Conservation (phyloP, 1,140 invertebrate species). For the Halyomorpha halys region DNA sequence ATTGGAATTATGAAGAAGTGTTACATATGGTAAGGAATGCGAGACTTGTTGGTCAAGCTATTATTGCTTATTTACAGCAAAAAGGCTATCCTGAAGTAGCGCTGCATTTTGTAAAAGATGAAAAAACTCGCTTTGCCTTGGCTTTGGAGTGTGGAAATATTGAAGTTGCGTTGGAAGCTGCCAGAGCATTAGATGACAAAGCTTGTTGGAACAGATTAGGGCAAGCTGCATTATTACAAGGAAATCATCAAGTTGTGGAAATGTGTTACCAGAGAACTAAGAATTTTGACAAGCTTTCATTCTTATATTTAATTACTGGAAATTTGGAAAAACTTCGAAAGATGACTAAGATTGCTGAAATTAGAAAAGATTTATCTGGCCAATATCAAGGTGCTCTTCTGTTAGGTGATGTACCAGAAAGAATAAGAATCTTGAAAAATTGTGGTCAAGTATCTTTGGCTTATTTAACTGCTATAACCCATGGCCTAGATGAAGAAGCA, state of each 20-base stretch:
- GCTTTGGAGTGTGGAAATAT: constrained; percentile 98
- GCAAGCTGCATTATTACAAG: constrained; percentile 85
- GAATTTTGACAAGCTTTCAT: constrained; percentile 97
- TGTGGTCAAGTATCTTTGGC: constrained; percentile 56
- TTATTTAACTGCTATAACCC: constrained; percentile 90
- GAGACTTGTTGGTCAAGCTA: constrained; percentile 94
- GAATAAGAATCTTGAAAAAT: constrained; percentile 81
- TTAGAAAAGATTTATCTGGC: constrained; percentile 87
- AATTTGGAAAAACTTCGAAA: constrained; percentile 96
- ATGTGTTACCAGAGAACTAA: constrained; percentile 99
- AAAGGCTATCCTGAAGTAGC: constrained; percentile 99
- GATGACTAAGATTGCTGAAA: constrained; percentile 99
- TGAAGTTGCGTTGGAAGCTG: constrained; percentile 88
- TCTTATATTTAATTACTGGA: constrained; percentile 96
- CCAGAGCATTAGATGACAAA: constrained; percentile 87
- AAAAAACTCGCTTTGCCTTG: constrained; percentile 91
- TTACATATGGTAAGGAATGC: constrained; percentile 95
- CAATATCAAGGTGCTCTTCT: constrained; percentile 92
- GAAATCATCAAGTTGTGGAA: constrained; percentile 64
- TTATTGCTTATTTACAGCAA: constrained; percentile 97
- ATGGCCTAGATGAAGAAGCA: constrained; percentile 74
- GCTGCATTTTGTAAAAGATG: constrained; percentile 98
- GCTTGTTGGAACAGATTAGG: constrained; percentile 94
- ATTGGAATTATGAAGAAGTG: constrained; percentile 95
- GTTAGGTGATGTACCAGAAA: constrained; percentile 83